Evolutionary conservation across 2,888 invertebrate species (phyloP), one percentile per base, ranked within the genome.

Genomic region (Frankliniella fusca): DNA sequence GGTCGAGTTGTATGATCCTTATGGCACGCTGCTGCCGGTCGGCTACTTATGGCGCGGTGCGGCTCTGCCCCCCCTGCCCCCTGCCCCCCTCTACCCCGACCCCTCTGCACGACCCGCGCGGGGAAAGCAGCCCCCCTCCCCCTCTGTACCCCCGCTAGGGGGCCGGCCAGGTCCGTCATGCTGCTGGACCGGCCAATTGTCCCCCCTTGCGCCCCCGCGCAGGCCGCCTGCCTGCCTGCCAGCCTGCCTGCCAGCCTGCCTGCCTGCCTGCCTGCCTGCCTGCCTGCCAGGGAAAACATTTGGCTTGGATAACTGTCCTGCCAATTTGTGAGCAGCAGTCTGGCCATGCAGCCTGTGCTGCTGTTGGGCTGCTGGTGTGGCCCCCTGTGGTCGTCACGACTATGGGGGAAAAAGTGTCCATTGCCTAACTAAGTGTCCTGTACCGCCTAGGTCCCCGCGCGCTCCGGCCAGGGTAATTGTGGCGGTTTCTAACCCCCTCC

Each of bases 251-350:
- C 70, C 70, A 0, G 27, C 23, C n/a, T n/a, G n/a, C 15, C 18
- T 0, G 15, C 54, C 38, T 10, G 27, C 70, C 70, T 2, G 27
- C 23, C n/a, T n/a, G n/a, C 15, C 18, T 0, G 15, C 54, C 38
- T 10, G 27, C 70, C 70, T 2, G 27, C 23, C n/a, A 10, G 70
- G 27, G 70, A 76, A 76, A 76, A 76, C 27, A 76, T 76, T 76
- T 76, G 70, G 70, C 70, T 27, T 76, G 70, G 70, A 23, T 76
- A 76, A 76, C 70, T 76, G 70, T 76, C 70, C 23, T 23, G 70
- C 70, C 70, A 76, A 76, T 76, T 76, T 76, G 70, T 76, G 70
- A 27, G n/a, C n/a, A n/a, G n/a, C n/a, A n/a, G 27, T 9, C 70
- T 27, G 70, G 15, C 61, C 38, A 38, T 2, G 38, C 38, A 2